Conservation (phyloP, 2,797 vertebrate species). For the Numenius phaeopus region DNA sequence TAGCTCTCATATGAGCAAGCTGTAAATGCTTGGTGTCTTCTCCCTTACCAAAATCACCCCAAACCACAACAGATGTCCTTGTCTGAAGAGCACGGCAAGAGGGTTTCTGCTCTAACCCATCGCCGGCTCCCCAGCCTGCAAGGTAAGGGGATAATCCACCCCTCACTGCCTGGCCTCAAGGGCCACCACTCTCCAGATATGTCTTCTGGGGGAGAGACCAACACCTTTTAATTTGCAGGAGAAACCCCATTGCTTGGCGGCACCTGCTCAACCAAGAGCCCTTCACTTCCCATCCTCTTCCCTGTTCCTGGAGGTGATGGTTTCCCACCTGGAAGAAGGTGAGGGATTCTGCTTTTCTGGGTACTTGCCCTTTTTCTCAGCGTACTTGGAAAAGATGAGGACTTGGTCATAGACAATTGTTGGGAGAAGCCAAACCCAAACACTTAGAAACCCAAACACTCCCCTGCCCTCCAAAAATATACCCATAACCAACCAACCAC, state of each 20-base stretch:
- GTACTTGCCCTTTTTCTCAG: slow-evolving; percentile 70
- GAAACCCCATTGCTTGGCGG: neutral
- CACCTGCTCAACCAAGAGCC: neutral
- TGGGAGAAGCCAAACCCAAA: slow-evolving; percentile 71
- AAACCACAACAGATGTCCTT: neutral
- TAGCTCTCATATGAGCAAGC: neutral
- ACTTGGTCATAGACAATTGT: slow-evolving; percentile 67
- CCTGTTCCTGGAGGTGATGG: neutral
- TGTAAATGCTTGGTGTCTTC: neutral
- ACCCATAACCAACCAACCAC: neutral
- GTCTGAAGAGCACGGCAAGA: neutral
- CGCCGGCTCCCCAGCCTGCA: fast-evolving
- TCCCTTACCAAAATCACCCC: neutral
- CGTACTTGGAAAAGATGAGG: slow-evolving; percentile 78
- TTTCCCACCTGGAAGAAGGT: neutral
- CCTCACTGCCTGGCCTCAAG: neutral
- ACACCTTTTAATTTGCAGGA: neutral
- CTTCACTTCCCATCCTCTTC: neutral
- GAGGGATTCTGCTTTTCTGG: slow-evolving; percentile 18
- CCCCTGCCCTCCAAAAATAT: neutral
- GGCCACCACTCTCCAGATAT: neutral
- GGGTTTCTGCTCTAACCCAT: neutral
- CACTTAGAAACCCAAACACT: neutral
- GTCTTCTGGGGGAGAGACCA: neutral
- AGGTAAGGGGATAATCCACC: neutral